phyloP scores from a whole-genome alignment of 1,140 invertebrate genomes.

The Whitmania pigra region DNA sequence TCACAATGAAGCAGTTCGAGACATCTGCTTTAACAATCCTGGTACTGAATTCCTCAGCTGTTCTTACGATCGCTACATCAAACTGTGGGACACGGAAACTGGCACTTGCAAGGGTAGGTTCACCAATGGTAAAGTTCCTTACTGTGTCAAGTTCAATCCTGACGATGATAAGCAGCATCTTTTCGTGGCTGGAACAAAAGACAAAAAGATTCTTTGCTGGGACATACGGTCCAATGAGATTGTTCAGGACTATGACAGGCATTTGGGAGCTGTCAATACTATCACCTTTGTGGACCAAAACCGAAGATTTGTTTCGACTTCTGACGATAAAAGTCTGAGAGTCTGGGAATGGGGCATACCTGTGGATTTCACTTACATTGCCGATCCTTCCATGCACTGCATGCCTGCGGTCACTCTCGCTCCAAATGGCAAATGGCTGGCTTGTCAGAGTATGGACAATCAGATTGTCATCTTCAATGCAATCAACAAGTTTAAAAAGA shows the following conservation, averaged over 20 bases:
- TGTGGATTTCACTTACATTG: conserved; percentile 94
- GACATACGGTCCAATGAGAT: conserved; percentile 85
- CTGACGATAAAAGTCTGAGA: too few relatives aligned
- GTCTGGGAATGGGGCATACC: conserved; percentile 86
- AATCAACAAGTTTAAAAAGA: conserved; percentile 87
- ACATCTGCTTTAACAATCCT: conserved; percentile 87
- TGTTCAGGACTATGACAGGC: conserved; percentile 90
- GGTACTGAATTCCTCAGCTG: conserved; percentile 86
- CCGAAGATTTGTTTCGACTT: conserved; percentile 89
- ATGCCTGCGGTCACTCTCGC: conserved; percentile 89
- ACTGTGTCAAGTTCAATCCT: conserved; percentile 95
- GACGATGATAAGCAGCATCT: conserved; percentile 91
- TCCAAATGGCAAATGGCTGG: conserved; percentile 96
- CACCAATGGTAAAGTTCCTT: conserved; percentile 77
- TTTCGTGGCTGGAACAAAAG: conserved; percentile 93
- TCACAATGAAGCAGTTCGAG: conserved; percentile 88
- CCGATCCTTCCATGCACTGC: conserved; percentile 98
- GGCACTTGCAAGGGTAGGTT: conserved; percentile 77
- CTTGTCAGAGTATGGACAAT: conserved; percentile 97
- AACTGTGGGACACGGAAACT: conserved; percentile 98
- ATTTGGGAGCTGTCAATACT: conserved; percentile 93
- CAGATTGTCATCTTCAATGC: conserved; percentile 98
- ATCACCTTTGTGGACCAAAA: conserved; percentile 99
- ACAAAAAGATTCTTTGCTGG: conserved; percentile 99
- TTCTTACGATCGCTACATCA: conserved; percentile 69